Evolutionary conservation across 2,797 vertebrate species (phyloP), one percentile per base, ranked within the genome.

Genomic region (Arremon aurantiirostris): DNA sequence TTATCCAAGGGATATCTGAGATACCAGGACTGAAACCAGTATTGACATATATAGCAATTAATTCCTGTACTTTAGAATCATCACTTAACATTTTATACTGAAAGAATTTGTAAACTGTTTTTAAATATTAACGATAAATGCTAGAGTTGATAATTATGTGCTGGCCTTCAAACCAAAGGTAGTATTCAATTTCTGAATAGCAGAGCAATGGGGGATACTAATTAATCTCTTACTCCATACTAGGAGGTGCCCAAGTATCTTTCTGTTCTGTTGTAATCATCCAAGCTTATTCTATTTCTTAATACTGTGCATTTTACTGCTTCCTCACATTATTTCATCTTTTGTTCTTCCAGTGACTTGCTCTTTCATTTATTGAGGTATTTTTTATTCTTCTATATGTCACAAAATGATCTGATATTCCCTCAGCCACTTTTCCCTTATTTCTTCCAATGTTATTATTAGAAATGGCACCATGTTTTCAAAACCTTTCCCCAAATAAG

Each of bases 341-440:
- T 61, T 52, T 50, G 22, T 50, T 61, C 39, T 83, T 90, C 69
- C 3, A 21, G 10, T 17, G 14, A 32, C 23, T 72, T 60, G 9
- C 2, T 41, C 12, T 65, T 65, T 44, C 21, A 13, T 37, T 77
- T 64, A 65, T n/a, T 0, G 0, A 56, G 72, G 23, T 6, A 35
- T 14, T 71, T 85, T 85, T 28, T 32, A 14, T 63, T 88, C 77
- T 82, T 53, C 16, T 47, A 6, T 18, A 52, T 11, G 17, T 52
- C 13, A 53, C 19, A 71, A 82, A 85, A 60, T 12, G 6, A 49
- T 35, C 24, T 56, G 0, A 55, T 57, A 37, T 26, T 56, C 21
- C 28, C 21, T 82, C 26, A 28, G 12, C 21, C 30, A 27, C 10
- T 76, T 70, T 66, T 27, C 19, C 10, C 8, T 70, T 59, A 47